Base-by-base conservation (phyloP, 64 coral and sea anemone genomes). In the Cladopsammia gracilis region DNA sequence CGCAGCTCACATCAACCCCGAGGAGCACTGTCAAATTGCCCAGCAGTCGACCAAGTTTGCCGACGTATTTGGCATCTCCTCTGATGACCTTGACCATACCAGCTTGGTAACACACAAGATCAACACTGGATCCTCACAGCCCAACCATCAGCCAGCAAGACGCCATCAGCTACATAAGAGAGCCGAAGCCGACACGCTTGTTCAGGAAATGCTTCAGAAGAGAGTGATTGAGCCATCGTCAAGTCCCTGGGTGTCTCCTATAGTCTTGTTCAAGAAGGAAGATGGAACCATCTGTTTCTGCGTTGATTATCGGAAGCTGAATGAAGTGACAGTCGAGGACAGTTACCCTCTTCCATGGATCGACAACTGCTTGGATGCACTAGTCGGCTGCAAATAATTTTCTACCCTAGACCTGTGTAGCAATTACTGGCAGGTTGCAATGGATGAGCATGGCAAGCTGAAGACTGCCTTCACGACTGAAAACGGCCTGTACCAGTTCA, bases 401-500 rank as follows among this genome's bases (percentile, higher is more conserved):
- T 84, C 70, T 0, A 62, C 87, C 2, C 14, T 86, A 25, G 93
- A 90, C 43, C 18, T 95, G 4, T 77, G 77, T 6, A 75, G 77
- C 65, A 58, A 89, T 1, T 77, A 86, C 51, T 85, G 78, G 86
- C 93, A 90, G 59, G 71, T 95, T 3, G 62, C n/a, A 7, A 70
- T 95, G 69, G 47, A 19, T 23, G 4, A 60, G 16, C 5, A 76
- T 16, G 81, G 77, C 25, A 70, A 87, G 52, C 66, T 48, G 48
- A 95, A 86, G 14, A 90, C 87, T 57, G 71, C 70, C 16, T 90
- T 95, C 56, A 90, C 84, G 18, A 73, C 77, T 0, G 62, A 60
- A 0, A 83, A 87, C 25, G 92, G 78, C 13, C 60, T 94, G 10
- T 72, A 71, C 14, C 75, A 93, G 56, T 88, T 88, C 44, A 72